Evolutionary conservation across 2,888 invertebrate genomes (phyloP).

Genomic region (Gari tellinella): DNA sequence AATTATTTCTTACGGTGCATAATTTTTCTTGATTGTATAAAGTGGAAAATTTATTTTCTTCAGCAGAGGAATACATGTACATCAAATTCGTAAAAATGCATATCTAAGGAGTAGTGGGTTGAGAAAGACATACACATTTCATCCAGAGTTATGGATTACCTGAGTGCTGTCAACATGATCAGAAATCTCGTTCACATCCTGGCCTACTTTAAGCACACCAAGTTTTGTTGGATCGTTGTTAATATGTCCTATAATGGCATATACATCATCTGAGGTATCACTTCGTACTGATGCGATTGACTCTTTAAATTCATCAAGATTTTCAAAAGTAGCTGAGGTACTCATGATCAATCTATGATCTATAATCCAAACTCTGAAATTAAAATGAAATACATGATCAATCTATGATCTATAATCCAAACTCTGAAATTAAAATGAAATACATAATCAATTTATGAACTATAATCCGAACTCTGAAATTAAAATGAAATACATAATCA

Average conservation of each 20-base stretch:
- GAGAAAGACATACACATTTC: background rate
- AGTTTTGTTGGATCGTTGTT: slow-evolving; percentile 77
- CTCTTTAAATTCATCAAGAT: slow-evolving; percentile 67
- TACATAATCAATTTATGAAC: background rate
- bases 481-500: background rate
- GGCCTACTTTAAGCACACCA: slow-evolving; percentile 66
- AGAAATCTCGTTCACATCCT: slow-evolving; percentile 66
- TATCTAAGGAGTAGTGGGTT: no score
- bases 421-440: no score
- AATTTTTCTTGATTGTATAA: no score
- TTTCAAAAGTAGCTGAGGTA: slow-evolving; percentile 72
- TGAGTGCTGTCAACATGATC: slow-evolving; percentile 58
- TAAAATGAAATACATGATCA: background rate
- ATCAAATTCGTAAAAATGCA: no score
- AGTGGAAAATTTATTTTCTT: no score
- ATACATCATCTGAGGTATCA: slow-evolving; percentile 64
- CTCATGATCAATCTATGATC: slow-evolving; percentile 73
- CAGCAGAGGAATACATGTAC: no score
- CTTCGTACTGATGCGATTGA: slow-evolving; percentile 76
- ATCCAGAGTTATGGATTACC: no score
- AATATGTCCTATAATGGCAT: slow-evolving; percentile 78
- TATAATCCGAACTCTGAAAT: no score
- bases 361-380: no score
- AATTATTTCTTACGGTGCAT: no score
- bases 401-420: background rate